Evolutionary conservation across 1,140 invertebrate species (phyloP).

Genomic region (Plodia interpunctella): DNA sequence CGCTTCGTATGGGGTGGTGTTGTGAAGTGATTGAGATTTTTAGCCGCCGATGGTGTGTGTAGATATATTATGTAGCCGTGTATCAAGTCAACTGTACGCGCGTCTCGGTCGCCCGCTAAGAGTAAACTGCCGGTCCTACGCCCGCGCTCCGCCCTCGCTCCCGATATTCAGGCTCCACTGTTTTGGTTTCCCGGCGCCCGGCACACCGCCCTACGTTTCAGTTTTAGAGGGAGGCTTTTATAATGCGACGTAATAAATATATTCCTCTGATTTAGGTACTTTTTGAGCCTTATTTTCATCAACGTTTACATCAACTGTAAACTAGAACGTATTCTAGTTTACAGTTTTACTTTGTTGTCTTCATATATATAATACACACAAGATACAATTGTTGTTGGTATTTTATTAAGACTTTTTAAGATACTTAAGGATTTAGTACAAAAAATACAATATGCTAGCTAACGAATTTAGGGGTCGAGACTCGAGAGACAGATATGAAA

Average conservation of each 20-base stretch:
- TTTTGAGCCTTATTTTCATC: too few relatives aligned
- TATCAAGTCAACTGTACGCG: constrained; percentile 32
- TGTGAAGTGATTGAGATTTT: constrained; percentile 13
- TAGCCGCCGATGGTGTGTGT: constrained; percentile 10
- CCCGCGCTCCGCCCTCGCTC: constrained; percentile 41
- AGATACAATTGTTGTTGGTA: too few relatives aligned
- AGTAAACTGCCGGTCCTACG: constrained; percentile 52
- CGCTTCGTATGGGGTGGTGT: background rate
- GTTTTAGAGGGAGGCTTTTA: background rate
- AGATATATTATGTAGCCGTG: too few relatives aligned
- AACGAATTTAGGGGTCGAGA: too few relatives aligned
- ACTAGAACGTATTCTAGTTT: too few relatives aligned
- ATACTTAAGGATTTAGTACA: too few relatives aligned
- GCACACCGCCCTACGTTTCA: constrained; percentile 20
- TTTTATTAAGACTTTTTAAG: too few relatives aligned
- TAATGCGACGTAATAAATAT: background rate
- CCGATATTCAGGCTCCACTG: constrained; percentile 34
- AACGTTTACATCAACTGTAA: too few relatives aligned
- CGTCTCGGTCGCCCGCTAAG: constrained; percentile 41
- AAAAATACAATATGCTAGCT: too few relatives aligned
- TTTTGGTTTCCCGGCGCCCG: constrained; percentile 43
- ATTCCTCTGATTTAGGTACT: background rate
- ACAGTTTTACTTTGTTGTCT: too few relatives aligned
- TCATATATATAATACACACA: too few relatives aligned
- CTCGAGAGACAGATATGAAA: too few relatives aligned